A percentile compares a stretch with the other conserved stretches of the same genome.
These are phyloP conservation scores for Xestia xanthographa DNA, from an alignment of 2,888 invertebrate genomes.

Conservation along the genomic window DNA sequence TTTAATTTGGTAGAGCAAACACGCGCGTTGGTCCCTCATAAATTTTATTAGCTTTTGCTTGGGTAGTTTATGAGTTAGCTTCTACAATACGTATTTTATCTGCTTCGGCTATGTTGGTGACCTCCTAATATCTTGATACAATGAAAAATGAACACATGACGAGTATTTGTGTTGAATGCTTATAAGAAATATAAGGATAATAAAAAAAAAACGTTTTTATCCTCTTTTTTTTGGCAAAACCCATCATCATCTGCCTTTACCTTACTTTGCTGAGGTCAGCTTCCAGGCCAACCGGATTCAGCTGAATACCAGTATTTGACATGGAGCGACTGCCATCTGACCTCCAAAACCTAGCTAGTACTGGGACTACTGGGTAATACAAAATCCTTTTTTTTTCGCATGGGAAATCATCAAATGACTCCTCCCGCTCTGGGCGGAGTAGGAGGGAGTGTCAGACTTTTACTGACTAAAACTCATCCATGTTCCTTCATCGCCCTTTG, in stretches of 20 bases:
- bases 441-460: too few species aligned
- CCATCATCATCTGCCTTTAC: not conserved
- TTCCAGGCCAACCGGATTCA: not conserved
- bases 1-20: too few species aligned
- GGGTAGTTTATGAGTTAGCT: too few species aligned
- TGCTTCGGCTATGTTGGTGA: not conserved
- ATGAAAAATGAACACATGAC: not conserved
- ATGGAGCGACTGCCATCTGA: not conserved
- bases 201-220: too few species aligned
- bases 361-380: not conserved
- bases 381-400: too few species aligned
- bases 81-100: too few species aligned
- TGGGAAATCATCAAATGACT: too few species aligned
- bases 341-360: not conserved
- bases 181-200: too few species aligned
- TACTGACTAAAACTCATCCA: too few species aligned
- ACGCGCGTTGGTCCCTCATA: not conserved
- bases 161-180: too few species aligned
- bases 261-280: not conserved
- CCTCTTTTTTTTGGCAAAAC: not conserved
- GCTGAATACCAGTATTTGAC: not conserved
- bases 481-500: too few species aligned
- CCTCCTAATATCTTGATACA: not conserved
- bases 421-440: too few species aligned
- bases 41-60: not conserved